phyloP scores from a whole-genome alignment of 35 echinoderm and acorn worm species.

The Apostichopus parvimensis region DNA sequence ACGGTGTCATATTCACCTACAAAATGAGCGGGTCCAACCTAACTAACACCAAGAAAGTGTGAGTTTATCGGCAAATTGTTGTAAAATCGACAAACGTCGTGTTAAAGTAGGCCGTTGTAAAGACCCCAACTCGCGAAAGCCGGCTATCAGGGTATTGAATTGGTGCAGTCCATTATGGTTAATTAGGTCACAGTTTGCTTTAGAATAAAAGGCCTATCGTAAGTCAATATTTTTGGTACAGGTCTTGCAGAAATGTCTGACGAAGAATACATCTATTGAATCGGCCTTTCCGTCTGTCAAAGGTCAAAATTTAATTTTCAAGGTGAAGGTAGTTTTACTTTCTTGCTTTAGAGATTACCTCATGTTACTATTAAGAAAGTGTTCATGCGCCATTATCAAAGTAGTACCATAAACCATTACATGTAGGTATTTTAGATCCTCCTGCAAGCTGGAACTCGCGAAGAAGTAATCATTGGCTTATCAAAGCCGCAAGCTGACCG shows the following conservation, averaged over 20 bases:
- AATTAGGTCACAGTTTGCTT: constrained; percentile 28
- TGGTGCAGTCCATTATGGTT: constrained; percentile 27
- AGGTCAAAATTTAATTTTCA: no score
- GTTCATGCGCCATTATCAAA: no score
- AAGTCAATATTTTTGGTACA: constrained; percentile 12
- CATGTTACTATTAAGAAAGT: no score
- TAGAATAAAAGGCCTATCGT: not conserved
- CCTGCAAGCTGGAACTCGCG: no score
- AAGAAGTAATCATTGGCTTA: no score
- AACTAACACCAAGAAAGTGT: not conserved
- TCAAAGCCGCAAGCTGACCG: no score
- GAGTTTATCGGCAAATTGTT: not conserved
- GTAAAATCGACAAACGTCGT: not conserved
- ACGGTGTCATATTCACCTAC: no score
- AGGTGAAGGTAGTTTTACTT: no score
- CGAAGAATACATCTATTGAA: not conserved
- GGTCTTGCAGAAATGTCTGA: not conserved
- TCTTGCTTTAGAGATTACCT: no score
- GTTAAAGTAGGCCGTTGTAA: constrained; percentile 4
- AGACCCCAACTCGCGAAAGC: constrained; percentile 13
- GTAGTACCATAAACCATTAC: no score
- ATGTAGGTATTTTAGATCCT: no score
- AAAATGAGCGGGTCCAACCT: not conserved
- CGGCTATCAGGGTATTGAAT: not conserved
- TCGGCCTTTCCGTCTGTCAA: no score